Conservation (phyloP, 2,888 invertebrate genomes). For the Macaria notata region DNA sequence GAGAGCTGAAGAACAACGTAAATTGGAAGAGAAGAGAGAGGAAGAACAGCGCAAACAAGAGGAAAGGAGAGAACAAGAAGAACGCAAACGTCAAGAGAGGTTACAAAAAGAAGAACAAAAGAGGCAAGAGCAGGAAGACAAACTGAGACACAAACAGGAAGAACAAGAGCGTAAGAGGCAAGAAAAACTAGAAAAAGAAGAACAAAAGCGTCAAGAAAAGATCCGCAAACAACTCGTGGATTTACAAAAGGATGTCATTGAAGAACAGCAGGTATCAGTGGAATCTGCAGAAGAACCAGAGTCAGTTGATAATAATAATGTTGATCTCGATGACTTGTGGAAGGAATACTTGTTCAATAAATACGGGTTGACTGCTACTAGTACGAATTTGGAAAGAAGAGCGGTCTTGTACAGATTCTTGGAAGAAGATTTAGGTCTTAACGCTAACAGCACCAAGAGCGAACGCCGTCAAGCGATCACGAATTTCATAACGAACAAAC, state of each 20-base stretch:
- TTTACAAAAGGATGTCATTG: slow-evolving; percentile 46
- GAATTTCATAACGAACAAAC: slow-evolving; percentile 55
- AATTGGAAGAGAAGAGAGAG: slow-evolving; percentile 37
- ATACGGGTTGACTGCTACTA: slow-evolving; percentile 56
- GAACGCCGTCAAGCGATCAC: slow-evolving; percentile 66
- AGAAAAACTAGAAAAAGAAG: slow-evolving; percentile 51
- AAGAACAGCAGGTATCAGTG: slow-evolving; percentile 34
- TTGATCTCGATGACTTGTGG: slow-evolving; percentile 72
- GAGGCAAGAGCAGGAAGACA: slow-evolving; percentile 44
- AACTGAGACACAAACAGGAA: slow-evolving; percentile 40
- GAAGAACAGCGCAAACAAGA: slow-evolving; percentile 41
- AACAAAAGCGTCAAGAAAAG: slow-evolving; percentile 48
- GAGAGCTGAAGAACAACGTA: slow-evolving; percentile 40
- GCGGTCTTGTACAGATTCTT: slow-evolving; percentile 57
- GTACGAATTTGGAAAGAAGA: slow-evolving; percentile 57
- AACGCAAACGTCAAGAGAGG: slow-evolving; percentile 37
- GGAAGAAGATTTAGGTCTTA: slow-evolving; percentile 61
- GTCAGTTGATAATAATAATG: slow-evolving; percentile 40
- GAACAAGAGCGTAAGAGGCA: slow-evolving; percentile 43
- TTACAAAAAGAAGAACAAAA: slow-evolving; percentile 44
- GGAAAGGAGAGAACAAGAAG: slow-evolving; percentile 40
- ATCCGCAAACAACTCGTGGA: slow-evolving; percentile 45
- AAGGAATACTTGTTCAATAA: slow-evolving; percentile 62
- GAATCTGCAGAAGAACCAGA: slow-evolving; percentile 49
- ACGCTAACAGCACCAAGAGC: slow-evolving; percentile 58